phyloP scores from a whole-genome alignment of 1,140 invertebrate species.

The Ips typographus region DNA sequence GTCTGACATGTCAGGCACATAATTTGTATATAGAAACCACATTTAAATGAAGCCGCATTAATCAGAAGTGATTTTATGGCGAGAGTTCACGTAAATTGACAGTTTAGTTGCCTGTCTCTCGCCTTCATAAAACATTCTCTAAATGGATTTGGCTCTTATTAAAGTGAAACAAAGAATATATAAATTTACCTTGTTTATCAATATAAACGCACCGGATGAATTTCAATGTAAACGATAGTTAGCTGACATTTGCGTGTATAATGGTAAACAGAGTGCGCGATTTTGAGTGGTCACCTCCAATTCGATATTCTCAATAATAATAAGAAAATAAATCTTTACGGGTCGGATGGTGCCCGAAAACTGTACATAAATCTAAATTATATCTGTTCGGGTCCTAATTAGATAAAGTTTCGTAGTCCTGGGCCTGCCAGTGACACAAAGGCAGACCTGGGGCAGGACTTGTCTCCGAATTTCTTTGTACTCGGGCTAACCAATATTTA shows the following conservation, averaged over 20 bases:
- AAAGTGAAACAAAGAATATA: constrained; percentile 25
- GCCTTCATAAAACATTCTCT: constrained; percentile 22
- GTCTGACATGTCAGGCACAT: background rate
- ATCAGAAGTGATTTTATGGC: constrained; percentile 12
- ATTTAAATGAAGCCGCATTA: constrained; percentile 6
- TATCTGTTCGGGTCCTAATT: constrained; percentile 34
- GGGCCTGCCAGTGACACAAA: constrained; percentile 31
- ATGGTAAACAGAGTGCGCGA: too few species aligned
- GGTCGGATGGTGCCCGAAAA: constrained; percentile 13
- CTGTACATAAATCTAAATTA: constrained; percentile 33
- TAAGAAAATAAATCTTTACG: constrained; percentile 4
- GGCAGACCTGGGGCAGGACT: constrained; percentile 24
- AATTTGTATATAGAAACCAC: constrained; percentile 6
- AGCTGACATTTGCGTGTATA: too few species aligned
- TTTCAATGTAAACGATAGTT: too few species aligned
- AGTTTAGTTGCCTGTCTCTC: constrained; percentile 15
- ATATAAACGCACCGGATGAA: background rate
- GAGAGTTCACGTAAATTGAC: constrained; percentile 18
- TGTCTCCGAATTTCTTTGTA: constrained; percentile 33
- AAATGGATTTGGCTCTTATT: constrained; percentile 22
- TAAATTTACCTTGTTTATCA: constrained; percentile 22
- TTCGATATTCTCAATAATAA: background rate
- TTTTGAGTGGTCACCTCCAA: too few species aligned
- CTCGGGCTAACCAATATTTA: constrained; percentile 32
- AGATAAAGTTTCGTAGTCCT: constrained; percentile 30